Evolutionary conservation across 2,113 vertebrate species (phyloP).

Genomic region (Ptychochromis oligacanthus): DNA sequence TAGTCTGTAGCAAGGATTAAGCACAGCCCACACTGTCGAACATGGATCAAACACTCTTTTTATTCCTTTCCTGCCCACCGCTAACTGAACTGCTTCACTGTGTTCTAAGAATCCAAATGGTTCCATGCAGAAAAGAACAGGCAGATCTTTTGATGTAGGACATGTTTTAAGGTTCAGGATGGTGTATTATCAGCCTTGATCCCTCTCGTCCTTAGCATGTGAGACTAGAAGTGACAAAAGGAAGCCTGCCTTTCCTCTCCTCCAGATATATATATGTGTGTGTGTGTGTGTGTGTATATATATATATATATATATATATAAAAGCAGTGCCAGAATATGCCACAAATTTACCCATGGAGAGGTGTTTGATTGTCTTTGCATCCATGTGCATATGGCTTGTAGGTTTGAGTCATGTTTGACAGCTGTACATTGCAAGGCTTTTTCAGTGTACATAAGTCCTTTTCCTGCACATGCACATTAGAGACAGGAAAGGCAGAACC

Average conservation of each 20-base stretch:
- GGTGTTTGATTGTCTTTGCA: slow-evolving; percentile 18
- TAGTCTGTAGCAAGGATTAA: slow-evolving; percentile 49
- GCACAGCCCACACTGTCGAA: slow-evolving; percentile 46
- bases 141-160: slow-evolving; percentile 50
- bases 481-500: slow-evolving; percentile 51
- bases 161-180: slow-evolving; percentile 48
- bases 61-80: slow-evolving; percentile 43
- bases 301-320: slow-evolving; percentile 21
- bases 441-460: slow-evolving; percentile 20
- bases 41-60: slow-evolving; percentile 50
- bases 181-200: slow-evolving; percentile 28
- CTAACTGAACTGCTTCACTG: slow-evolving; percentile 39
- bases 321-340: not conserved
- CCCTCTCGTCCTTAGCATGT: slow-evolving; percentile 33
- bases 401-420: slow-evolving; percentile 3
- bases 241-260: not conserved
- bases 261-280: slow-evolving; percentile 11
- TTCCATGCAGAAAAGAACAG: slow-evolving; percentile 29
- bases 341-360: not conserved
- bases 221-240: slow-evolving; percentile 32
- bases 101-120: slow-evolving; percentile 43
- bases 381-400: slow-evolving; percentile 18
- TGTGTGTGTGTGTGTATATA: too few species aligned
- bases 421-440: not conserved
- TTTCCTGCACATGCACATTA: slow-evolving; percentile 42